Conservation (phyloP, 2,888 invertebrate genomes). For the Dyspetes luteomarginatus region DNA sequence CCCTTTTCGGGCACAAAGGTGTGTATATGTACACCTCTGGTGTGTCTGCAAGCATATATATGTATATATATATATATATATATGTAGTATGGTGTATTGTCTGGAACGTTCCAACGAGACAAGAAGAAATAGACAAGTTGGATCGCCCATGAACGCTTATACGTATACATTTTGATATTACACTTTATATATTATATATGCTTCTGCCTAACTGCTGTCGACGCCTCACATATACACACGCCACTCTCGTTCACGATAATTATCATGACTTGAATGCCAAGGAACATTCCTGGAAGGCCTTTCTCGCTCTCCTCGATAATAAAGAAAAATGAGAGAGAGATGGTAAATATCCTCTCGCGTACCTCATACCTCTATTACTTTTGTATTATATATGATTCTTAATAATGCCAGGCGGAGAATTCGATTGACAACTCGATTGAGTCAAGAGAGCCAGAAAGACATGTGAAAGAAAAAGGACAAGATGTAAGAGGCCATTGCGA, state of each 20-base stretch:
- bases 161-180: background rate
- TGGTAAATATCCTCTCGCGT: no score
- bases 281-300: conserved; percentile 31
- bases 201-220: conserved; percentile 27
- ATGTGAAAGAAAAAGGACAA: background rate
- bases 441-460: background rate
- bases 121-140: conserved; percentile 27
- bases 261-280: conserved; percentile 12
- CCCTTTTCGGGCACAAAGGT: conserved; percentile 7
- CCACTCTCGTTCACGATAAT: conserved; percentile 42
- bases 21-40: background rate
- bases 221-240: conserved; percentile 18
- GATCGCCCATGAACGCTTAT: background rate
- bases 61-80: no score
- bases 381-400: conserved; percentile 18
- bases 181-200: background rate
- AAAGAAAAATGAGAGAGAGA: no score
- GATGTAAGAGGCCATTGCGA: no score
- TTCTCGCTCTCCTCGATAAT: background rate
- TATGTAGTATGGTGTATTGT: conserved; percentile 28
- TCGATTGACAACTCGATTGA: conserved; percentile 53
- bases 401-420: background rate
- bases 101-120: conserved; percentile 1
- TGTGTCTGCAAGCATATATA: background rate
- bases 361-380: no score